phyloP scores from a whole-genome alignment of 2,888 invertebrate species.

The Catonia carolina region DNA sequence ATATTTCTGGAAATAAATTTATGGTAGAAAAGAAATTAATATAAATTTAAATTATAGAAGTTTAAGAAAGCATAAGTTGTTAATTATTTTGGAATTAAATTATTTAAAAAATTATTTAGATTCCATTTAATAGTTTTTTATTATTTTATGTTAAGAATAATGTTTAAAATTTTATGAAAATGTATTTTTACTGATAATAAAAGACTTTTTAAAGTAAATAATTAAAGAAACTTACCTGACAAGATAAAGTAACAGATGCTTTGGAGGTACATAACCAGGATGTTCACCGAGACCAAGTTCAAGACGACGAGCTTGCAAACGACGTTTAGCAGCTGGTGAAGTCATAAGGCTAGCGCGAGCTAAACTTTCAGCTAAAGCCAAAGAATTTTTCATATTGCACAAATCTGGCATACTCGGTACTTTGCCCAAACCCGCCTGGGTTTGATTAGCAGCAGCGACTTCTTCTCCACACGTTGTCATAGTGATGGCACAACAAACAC shows the following conservation, averaged over 20 bases:
- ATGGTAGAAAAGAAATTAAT: too few species aligned
- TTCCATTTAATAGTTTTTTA: too few species aligned
- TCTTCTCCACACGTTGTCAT: slow-evolving; percentile 22
- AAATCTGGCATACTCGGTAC: slow-evolving; percentile 30
- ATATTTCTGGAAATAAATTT: too few species aligned
- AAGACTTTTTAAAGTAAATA: too few species aligned
- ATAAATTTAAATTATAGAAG: too few species aligned
- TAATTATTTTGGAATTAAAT: too few species aligned
- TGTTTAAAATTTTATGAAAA: too few species aligned
- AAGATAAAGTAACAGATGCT: slow-evolving; percentile 54
- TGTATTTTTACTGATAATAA: too few species aligned
- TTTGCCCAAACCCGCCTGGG: slow-evolving; percentile 25
- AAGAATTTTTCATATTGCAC: slow-evolving; percentile 44
- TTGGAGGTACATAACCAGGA: slow-evolving; percentile 52
- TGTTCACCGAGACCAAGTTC: slow-evolving; percentile 46
- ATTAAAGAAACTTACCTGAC: slow-evolving; percentile 52
- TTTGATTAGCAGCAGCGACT: neutral
- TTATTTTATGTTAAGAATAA: too few species aligned
- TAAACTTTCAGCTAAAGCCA: slow-evolving; percentile 52
- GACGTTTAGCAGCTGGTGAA: slow-evolving; percentile 49
- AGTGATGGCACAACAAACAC: slow-evolving; percentile 18
- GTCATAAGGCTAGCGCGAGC: slow-evolving; percentile 53
- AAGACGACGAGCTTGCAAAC: slow-evolving; percentile 50
- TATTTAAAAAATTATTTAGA: too few species aligned
- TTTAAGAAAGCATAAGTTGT: too few species aligned